These are phyloP conservation scores for Sminthurides aquaticus DNA, from an alignment of 2,888 invertebrate species.

Conservation along the genomic window DNA sequence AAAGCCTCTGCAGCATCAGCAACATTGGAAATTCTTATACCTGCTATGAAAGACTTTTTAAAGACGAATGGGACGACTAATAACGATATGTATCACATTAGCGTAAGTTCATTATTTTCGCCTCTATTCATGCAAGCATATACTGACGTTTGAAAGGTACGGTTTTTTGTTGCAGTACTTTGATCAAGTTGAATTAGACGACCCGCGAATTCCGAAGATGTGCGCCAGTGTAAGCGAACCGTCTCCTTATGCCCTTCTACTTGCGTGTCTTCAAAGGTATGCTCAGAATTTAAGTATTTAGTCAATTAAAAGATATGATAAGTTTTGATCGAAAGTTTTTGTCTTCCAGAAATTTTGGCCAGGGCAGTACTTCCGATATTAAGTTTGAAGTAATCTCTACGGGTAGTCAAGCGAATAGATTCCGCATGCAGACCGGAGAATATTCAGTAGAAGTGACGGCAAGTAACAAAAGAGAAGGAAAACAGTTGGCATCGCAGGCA, in stretches of 20 bases:
- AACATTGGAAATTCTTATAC: conserved; percentile 53
- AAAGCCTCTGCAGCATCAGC: conserved; percentile 79
- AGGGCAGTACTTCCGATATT: conserved; percentile 73
- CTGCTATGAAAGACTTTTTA: conserved; percentile 68
- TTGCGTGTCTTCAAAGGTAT: conserved; percentile 74
- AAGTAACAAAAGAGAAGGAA: conserved; percentile 85
- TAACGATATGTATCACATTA: conserved; percentile 39
- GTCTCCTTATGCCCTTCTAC: conserved; percentile 83
- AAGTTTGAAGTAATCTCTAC: conserved; percentile 77
- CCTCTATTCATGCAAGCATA: neutral
- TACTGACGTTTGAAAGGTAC: neutral
- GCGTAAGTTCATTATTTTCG: conserved; percentile 24
- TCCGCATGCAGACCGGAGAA: conserved; percentile 89
- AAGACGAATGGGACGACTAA: conserved; percentile 39
- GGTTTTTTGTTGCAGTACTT: conserved; percentile 58
- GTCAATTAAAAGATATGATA: neutral
- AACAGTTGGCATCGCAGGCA: conserved; percentile 90
- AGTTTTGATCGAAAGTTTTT: neutral
- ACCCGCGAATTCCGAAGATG: conserved; percentile 87
- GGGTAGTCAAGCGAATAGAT: conserved; percentile 85
- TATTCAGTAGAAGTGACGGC: conserved; percentile 70
- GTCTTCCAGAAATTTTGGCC: conserved; percentile 69
- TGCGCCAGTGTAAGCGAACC: conserved; percentile 95
- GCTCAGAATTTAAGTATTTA: neutral
- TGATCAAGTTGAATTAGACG: conserved; percentile 86